phyloP scores from a whole-genome alignment of 2,888 invertebrate genomes.

The Rambutsinella grinnellia region DNA sequence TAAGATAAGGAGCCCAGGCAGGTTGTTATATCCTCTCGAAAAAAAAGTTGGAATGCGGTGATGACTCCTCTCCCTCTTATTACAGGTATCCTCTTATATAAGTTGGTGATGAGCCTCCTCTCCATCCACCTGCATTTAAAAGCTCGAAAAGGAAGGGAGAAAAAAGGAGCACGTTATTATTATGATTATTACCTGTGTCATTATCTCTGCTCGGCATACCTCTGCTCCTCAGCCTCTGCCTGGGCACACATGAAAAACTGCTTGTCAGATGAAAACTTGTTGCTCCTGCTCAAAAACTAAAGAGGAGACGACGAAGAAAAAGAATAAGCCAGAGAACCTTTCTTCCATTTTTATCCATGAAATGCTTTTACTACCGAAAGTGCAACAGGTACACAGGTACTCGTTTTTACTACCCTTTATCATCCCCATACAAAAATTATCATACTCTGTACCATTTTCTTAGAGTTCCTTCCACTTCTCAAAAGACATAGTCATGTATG shows the following conservation, averaged over 20 bases:
- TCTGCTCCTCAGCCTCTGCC: neutral
- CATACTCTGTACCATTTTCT: neutral
- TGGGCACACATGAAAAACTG: neutral
- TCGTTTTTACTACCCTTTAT: conserved; percentile 4
- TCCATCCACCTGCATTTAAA: neutral
- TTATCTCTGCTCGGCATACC: conserved; percentile 31
- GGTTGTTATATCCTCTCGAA: neutral
- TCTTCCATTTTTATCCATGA: conserved; percentile 4
- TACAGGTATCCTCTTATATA: neutral
- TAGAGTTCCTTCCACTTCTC: neutral
- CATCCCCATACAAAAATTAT: neutral
- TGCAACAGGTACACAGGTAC: neutral
- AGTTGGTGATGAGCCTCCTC: neutral
- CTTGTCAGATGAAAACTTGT: neutral
- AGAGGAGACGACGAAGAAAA: neutral
- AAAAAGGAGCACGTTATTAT: conserved; percentile 35
- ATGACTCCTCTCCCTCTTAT: conserved; percentile 8
- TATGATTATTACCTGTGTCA: conserved; percentile 33
- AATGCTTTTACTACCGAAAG: neutral
- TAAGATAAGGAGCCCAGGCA: conserved; percentile 23
- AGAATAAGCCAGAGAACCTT: neutral
- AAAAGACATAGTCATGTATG: neutral
- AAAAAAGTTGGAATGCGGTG: conserved; percentile 26
- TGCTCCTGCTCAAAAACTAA: neutral
- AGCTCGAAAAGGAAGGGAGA: neutral